Percentiles rank a stretch among this genome's conserved stretches.
These are phyloP conservation scores for Marmota flaviventris DNA, from an alignment of 2,113 vertebrate species.

Conservation along the genomic window DNA sequence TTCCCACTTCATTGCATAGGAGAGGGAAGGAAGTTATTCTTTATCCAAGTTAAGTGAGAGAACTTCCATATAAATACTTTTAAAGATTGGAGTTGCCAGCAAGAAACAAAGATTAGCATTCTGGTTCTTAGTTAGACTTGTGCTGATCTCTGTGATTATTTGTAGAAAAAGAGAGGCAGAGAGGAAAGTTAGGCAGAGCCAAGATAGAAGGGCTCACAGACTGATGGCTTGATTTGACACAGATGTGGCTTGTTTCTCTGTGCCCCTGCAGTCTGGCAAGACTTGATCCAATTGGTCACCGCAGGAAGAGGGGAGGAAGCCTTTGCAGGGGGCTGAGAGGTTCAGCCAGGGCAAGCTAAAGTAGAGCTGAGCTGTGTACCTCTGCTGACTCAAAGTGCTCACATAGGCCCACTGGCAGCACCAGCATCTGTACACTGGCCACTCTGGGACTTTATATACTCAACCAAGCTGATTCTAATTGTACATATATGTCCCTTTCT, in stretches of 20 bases:
- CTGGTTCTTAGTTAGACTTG: background rate
- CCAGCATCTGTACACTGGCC: background rate
- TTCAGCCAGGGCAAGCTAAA: background rate
- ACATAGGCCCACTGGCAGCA: background rate
- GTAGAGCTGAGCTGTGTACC: background rate
- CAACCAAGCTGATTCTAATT: background rate
- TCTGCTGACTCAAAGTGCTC: background rate
- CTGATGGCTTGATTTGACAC: background rate
- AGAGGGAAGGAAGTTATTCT: background rate
- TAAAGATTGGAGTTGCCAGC: background rate
- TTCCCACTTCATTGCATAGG: background rate
- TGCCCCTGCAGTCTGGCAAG: background rate
- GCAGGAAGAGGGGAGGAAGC: background rate
- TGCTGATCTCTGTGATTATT: background rate
- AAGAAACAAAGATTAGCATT: slow-evolving; percentile 9
- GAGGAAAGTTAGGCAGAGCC: background rate
- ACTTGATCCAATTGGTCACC: background rate
- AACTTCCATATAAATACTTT: background rate
- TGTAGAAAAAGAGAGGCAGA: background rate
- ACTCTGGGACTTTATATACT: background rate
- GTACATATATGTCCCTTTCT: background rate
- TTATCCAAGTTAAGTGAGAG: background rate
- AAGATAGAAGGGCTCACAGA: background rate
- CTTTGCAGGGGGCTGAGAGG: background rate
- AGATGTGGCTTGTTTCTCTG: background rate